Conservation (phyloP, 2,888 invertebrate genomes). For the Cistogaster globosa region DNA sequence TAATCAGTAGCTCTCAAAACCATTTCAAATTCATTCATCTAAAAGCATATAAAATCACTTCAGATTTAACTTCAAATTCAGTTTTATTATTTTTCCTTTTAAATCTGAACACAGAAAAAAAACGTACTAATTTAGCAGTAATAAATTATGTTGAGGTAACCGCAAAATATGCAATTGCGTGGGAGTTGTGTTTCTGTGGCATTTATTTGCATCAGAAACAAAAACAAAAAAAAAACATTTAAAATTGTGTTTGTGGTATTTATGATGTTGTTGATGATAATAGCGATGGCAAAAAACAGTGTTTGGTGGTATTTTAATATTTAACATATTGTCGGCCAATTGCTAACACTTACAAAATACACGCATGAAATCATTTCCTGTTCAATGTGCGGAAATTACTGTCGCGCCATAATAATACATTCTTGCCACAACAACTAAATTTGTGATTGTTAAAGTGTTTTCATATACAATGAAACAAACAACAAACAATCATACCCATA, state of each 20-base stretch:
- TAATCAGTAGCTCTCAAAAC: neutral
- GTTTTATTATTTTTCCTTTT: neutral
- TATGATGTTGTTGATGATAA: slow-evolving; percentile 8
- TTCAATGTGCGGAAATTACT: slow-evolving; percentile 67
- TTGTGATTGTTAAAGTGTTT: slow-evolving; percentile 14
- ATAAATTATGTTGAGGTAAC: neutral
- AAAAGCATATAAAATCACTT: neutral
- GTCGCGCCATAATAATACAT: slow-evolving; percentile 55
- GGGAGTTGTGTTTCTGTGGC: slow-evolving; percentile 25
- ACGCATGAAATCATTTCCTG: slow-evolving; percentile 63
- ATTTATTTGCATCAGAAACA: neutral
- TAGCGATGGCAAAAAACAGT: neutral
- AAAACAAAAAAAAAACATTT: neutral
- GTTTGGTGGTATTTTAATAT: slow-evolving; percentile 20
- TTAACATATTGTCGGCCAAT: slow-evolving; percentile 46
- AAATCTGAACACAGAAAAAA: neutral
- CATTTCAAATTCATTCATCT: no score
- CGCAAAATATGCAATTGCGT: slow-evolving; percentile 26
- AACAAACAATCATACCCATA: neutral
- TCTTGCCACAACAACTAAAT: slow-evolving; percentile 16
- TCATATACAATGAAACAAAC: slow-evolving; percentile 6
- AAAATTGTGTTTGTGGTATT: slow-evolving; percentile 14
- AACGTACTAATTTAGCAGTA: neutral
- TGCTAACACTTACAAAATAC: slow-evolving; percentile 52
- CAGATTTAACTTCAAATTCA: neutral